Evolutionary conservation across 2,797 vertebrate species (phyloP).

Genomic region (Notolabrus celidotus): DNA sequence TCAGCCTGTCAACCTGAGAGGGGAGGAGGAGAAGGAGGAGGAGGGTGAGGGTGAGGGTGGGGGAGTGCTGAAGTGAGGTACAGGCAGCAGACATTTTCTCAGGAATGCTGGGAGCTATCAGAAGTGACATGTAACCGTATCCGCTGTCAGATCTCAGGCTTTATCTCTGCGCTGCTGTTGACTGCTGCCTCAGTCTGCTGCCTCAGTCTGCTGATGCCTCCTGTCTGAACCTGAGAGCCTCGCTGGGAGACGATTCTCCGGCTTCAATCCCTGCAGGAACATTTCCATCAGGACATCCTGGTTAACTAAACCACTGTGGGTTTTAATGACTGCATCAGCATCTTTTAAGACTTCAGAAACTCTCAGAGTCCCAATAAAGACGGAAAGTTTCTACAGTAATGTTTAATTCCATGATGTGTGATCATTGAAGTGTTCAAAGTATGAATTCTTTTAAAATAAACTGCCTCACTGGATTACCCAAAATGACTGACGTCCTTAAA

Average conservation of each 20-base stretch:
- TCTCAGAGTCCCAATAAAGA: too few relatives aligned
- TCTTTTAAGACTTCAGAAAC: too few relatives aligned
- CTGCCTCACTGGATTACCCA: too few relatives aligned
- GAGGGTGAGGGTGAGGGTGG: slow-evolving; percentile 23
- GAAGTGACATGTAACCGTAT: slow-evolving; percentile 79
- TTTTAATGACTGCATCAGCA: slow-evolving; percentile 11
- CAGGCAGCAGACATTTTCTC: slow-evolving; percentile 74
- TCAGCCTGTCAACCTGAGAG: slow-evolving; percentile 66
- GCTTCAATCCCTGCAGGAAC: slow-evolving; percentile 16
- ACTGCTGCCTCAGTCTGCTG: slow-evolving; percentile 61
- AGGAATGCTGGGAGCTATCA: slow-evolving; percentile 81
- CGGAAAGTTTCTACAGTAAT: too few relatives aligned
- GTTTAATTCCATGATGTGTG: too few relatives aligned
- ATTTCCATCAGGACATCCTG: slow-evolving; percentile 36
- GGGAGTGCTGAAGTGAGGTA: slow-evolving; percentile 65
- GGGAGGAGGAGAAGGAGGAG: neutral
- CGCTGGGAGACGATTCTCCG: slow-evolving; percentile 6
- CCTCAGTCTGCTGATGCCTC: slow-evolving; percentile 55
- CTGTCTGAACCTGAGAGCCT: slow-evolving; percentile 59
- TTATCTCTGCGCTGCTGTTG: slow-evolving; percentile 73
- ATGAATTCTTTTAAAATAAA: too few relatives aligned
- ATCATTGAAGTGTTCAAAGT: too few relatives aligned
- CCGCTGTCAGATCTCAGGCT: slow-evolving; percentile 74
- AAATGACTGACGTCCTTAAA: too few relatives aligned
- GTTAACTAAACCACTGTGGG: slow-evolving; percentile 43